Evolutionary conservation across 2,797 vertebrate genomes (phyloP), one percentile per base, ranked within the genome.

Genomic region (Chlorospingus flavigularis): DNA sequence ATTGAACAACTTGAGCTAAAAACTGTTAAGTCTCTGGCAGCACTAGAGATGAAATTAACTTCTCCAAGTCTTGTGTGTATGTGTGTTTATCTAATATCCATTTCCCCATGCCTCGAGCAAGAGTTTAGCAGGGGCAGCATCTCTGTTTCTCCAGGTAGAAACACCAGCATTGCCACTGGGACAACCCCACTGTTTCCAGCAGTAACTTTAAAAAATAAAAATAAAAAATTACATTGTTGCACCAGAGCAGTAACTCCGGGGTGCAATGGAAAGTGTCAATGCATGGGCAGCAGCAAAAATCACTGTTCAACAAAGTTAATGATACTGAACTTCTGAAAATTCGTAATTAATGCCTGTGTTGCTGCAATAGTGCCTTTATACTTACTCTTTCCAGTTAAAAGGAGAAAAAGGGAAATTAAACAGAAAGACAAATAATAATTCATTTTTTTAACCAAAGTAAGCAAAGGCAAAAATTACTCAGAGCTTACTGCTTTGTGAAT

Each of bases 211-310:
- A 54, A 57, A 57, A 33, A 40, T 39, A 40, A 42, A 25, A 17
- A 24, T 16, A 3, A 10, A 16, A 24, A 55, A 33, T 35, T 35
- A 24, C 2, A 2, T 28, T 45, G 43, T 71, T 79, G 40, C n/a
- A 35, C n/a, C 14, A 17, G 9, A 86, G 9, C 30, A 24, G 9
- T 6, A 53, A 54, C 21, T 83, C 17, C 1, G 2, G n/a, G 19
- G 6, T 55, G 20, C 54, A 68, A 25, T 1, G 0, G n/a, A 24
- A 57, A 87, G 8, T 6, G 12, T 24, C 53, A 57, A 5, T 0
- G 0, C 16, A 43, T 1, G 15, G 13, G 42, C 72, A 89, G 61
- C 45, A 83, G 33, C 67, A 58, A 70, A 82, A 93, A 61, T 61
- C 45, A 16, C 48, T 28, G 12, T 10, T 75, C 40, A 76, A n/a